Percentiles rank a stretch among this genome's conserved stretches.
Conservation (phyloP, 2,797 vertebrate genomes). For the Semaprochilodus insignis region DNA sequence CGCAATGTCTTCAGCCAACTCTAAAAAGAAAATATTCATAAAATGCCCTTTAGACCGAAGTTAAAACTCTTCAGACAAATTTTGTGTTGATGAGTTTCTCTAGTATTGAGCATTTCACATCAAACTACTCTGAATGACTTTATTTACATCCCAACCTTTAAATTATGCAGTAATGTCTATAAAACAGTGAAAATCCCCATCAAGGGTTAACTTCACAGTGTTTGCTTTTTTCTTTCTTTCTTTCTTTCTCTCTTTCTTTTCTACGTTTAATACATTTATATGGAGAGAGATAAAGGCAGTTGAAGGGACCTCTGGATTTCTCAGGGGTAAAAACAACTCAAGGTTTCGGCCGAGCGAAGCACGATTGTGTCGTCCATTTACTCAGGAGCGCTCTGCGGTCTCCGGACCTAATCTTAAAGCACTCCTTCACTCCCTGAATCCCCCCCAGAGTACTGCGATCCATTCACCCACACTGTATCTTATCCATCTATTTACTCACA, state of each 20-base stretch:
- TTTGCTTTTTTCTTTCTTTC: background rate
- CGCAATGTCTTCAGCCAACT: no score
- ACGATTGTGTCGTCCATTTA: constrained; percentile 39
- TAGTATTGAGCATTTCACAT: no score
- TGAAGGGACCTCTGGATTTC: constrained; percentile 33
- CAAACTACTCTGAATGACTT: no score
- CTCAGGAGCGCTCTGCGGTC: constrained; percentile 38
- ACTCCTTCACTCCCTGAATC: constrained; percentile 4
- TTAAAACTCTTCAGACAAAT: no score
- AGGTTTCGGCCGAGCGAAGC: constrained; percentile 18
- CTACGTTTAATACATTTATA: constrained; percentile 28
- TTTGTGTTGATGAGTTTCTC: no score
- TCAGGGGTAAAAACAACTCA: constrained; percentile 26
- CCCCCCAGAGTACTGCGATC: constrained; percentile 39
- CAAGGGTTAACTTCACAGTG: background rate
- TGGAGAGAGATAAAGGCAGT: constrained; percentile 35
- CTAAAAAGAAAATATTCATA: no score
- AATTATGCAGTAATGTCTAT: no score
- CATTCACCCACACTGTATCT: constrained; percentile 47
- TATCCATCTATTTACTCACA: constrained; percentile 44
- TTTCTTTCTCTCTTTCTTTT: background rate
- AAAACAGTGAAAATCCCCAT: background rate
- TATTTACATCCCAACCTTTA: no score
- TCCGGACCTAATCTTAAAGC: constrained; percentile 47
- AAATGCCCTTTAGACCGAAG: no score